Base-by-base conservation (phyloP, 2,888 invertebrate genomes). In the Gonocerus acuteangulatus region DNA sequence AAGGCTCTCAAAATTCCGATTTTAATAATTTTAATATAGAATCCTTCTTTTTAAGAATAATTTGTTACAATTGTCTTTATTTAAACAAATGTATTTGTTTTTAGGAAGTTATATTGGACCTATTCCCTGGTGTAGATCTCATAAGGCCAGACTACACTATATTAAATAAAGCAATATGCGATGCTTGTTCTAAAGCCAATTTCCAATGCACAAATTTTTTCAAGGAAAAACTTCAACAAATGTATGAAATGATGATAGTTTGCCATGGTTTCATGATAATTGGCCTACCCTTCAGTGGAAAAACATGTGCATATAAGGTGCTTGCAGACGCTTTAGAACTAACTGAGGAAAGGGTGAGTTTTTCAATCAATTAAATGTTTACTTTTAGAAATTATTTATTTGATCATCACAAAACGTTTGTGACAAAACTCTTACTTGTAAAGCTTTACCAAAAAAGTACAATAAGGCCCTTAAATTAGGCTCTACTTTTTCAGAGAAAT, bases 211-310 rank as follows among this genome's bases (percentile, higher is more conserved):
- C 87, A 0, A 80, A 82, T 0, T 86, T 88, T 76, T 94, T 95
- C 72, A 75, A 93, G 69, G 90, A 93, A 74, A 95, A 89, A 75
- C 80, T 88, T n/a, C 85, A 88, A 62, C 87, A 95, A 77, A 80
- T 95, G 6, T 95, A 89, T 73, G 95, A 95, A 75, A 95, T 95
- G 93, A 93, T 95, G 77, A 82, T 92, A 23, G 94, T 95, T 1
- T 79, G 95, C 19, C 95, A 95, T 74, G 95, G 95, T 0, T 83
- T 95, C 68, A 95, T 95, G 94, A 80, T 95, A 71, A 93, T 95
- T 0, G 95, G 95, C 0, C 74, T 83, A 39, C 93, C 95, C 0
- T 92, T 93, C 74, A 87, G 92, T n/a, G 93, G 94, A 4, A 95
- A 95, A 75, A 91, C 94, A 0, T 83, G 84, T 59, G 83, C 87